These are phyloP conservation scores for Yponomeuta malinellus DNA, from an alignment of 2,888 invertebrate genomes.

Conservation along the genomic window DNA sequence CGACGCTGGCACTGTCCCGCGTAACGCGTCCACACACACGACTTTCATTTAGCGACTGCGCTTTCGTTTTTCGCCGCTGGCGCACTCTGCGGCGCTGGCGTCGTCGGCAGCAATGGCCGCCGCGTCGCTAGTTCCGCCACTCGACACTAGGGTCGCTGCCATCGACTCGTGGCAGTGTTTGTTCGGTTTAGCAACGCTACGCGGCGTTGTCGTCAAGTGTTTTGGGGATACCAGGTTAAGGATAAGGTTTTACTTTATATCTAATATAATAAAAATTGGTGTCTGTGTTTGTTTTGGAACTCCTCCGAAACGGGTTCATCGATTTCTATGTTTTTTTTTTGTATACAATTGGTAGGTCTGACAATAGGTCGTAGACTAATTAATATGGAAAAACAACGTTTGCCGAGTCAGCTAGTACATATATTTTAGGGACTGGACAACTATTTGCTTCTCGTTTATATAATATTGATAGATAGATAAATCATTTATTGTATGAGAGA, in stretches of 20 bases:
- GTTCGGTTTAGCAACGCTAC: slow-evolving; percentile 15
- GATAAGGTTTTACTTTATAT: neutral
- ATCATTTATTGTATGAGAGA: no score
- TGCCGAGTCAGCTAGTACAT: no score
- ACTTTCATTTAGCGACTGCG: slow-evolving; percentile 42
- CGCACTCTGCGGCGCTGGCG: slow-evolving; percentile 27
- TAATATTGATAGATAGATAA: no score
- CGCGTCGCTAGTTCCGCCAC: slow-evolving; percentile 39
- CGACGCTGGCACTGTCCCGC: slow-evolving; percentile 28
- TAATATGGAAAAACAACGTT: no score
- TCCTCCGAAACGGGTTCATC: no score
- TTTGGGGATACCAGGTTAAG: slow-evolving; percentile 3
- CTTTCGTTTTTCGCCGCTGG: slow-evolving; percentile 23
- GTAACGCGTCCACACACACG: slow-evolving; percentile 41
- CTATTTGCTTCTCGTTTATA: no score
- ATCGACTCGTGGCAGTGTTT: slow-evolving; percentile 8
- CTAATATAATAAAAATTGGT: no score
- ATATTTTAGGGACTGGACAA: no score
- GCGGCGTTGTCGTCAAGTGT: slow-evolving; percentile 12
- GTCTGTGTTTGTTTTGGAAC: no score
- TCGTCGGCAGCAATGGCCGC: slow-evolving; percentile 31
- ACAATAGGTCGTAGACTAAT: no score
- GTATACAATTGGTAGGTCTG: no score
- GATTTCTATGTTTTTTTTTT: no score
- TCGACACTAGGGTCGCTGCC: slow-evolving; percentile 45